Percentiles rank a stretch among this genome's conserved stretches.
Conservation (phyloP, 2,113 vertebrate genomes). For the Perca flavescens region DNA sequence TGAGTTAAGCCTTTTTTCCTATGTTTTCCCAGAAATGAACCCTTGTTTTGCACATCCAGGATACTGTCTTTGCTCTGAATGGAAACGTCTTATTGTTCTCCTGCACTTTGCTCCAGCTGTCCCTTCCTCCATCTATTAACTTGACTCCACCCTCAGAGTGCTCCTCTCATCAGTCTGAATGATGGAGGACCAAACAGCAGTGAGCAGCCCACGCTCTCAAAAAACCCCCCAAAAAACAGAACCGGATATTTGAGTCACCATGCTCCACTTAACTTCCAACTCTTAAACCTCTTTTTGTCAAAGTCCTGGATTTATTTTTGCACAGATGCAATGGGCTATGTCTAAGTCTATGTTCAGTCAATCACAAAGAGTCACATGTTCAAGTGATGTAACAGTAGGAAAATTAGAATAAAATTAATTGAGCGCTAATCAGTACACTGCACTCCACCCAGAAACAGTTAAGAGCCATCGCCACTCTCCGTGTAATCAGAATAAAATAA, state of each 20-base stretch:
- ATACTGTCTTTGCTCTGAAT: background rate
- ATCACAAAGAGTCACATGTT: background rate
- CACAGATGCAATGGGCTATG: background rate
- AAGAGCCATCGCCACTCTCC: background rate
- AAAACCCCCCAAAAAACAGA: background rate
- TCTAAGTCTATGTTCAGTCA: background rate
- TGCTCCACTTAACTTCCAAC: background rate
- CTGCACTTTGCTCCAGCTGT: background rate
- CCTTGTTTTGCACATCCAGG: background rate
- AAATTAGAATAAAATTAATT: background rate
- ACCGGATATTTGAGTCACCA: background rate
- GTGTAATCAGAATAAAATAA: slow-evolving; percentile 23
- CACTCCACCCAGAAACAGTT: background rate
- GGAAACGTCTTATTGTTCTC: background rate
- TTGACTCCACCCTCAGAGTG: slow-evolving; percentile 9
- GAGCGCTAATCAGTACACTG: background rate
- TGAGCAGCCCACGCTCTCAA: background rate
- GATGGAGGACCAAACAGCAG: slow-evolving; percentile 11
- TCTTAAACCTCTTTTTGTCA: background rate
- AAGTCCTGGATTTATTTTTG: background rate
- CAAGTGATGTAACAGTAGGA: background rate
- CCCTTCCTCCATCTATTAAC: background rate
- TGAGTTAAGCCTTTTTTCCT: background rate
- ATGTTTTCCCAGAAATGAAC: background rate
- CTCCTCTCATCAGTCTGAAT: background rate